Conservation (phyloP, 37 sponge, comb jelly and placozoan species). For the Hormiphora californensis region DNA sequence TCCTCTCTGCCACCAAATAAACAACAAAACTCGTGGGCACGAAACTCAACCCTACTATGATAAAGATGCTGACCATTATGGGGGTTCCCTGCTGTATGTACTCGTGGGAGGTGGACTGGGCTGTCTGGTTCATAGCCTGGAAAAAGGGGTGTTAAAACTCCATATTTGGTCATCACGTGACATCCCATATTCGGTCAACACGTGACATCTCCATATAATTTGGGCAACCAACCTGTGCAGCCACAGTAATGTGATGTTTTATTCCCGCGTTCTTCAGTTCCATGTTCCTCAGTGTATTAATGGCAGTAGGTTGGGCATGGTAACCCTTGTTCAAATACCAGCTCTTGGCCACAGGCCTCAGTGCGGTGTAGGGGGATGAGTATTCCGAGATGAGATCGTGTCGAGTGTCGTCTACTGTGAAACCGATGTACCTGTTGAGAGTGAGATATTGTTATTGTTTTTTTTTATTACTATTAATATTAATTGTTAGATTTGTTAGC, state of each 20-base stretch:
- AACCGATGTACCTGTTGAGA: background rate
- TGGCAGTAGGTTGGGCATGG: conserved; percentile 2
- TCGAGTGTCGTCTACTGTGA: background rate
- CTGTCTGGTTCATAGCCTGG: conserved; percentile 44
- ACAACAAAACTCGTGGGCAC: conserved; percentile 50
- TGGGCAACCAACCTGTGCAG: background rate
- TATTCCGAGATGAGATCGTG: background rate
- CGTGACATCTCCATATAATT: background rate
- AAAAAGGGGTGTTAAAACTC: background rate
- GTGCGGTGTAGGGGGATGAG: background rate
- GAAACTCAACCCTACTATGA: conserved; percentile 45
- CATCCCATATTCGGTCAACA: background rate
- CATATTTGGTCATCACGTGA: background rate
- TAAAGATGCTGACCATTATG: conserved; percentile 50
- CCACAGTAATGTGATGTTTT: background rate
- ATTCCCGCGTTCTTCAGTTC: background rate
- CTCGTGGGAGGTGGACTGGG: background rate
- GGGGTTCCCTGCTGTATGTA: conserved; percentile 34
- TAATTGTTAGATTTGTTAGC: too few relatives aligned
- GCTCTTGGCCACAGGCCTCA: background rate
- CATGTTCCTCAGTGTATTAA: background rate
- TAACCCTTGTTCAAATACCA: conserved; percentile 52
- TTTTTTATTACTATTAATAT: too few relatives aligned
- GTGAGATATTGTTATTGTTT: too few relatives aligned
- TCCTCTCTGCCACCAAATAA: conserved; percentile 45